Conservation (phyloP, 1,140 invertebrate genomes). For the Bombus terrestris region DNA sequence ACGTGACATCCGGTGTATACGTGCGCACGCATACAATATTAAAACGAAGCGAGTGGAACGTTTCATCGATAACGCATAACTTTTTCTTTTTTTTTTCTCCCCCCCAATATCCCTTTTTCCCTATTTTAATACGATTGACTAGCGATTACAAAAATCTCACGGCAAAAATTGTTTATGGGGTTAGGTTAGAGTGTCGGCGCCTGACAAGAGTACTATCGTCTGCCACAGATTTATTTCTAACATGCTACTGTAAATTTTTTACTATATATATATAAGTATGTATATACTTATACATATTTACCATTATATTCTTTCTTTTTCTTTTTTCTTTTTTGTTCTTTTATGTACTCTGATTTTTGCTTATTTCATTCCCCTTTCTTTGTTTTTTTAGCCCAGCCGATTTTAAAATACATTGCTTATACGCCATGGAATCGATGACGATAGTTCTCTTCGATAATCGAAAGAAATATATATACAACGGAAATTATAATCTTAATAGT, state of each 20-base stretch:
- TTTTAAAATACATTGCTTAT: neutral
- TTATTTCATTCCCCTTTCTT: neutral
- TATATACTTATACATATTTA: neutral
- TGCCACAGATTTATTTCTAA: neutral
- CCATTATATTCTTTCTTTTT: neutral
- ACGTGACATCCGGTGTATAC: conserved; percentile 32
- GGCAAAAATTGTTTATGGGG: conserved; percentile 10
- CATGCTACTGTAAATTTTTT: conserved; percentile 4
- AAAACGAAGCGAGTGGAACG: conserved; percentile 22
- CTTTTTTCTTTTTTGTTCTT: too few relatives aligned
- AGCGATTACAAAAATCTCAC: conserved; percentile 61
- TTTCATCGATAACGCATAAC: conserved; percentile 10
- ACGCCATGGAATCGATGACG: conserved; percentile 27
- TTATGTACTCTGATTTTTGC: neutral
- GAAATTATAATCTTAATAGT: neutral
- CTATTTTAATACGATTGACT: conserved; percentile 59
- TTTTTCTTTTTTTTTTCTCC: neutral
- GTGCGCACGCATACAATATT: neutral
- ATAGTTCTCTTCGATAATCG: conserved; percentile 36
- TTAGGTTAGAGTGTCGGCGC: conserved; percentile 1
- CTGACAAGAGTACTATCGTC: conserved; percentile 54
- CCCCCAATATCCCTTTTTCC: neutral
- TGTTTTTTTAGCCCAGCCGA: neutral
- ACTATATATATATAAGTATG: neutral
- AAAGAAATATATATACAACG: neutral